Base-by-base conservation (phyloP, 2,797 vertebrate species). In the Manis pentadactyla region DNA sequence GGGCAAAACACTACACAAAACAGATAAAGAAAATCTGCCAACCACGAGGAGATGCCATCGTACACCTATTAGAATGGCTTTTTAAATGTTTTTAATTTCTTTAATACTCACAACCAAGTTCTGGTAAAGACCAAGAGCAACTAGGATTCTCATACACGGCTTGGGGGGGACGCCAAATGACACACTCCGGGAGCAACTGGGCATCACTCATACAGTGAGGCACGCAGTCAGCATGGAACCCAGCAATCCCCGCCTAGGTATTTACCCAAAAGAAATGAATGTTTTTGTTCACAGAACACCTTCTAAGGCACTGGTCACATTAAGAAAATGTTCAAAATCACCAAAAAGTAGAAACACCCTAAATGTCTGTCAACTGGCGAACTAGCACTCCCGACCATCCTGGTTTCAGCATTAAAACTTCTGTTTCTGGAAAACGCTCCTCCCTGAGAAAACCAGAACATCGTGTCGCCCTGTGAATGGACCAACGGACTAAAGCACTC, bases 151-250 rank as follows among this genome's bases (percentile, higher is more conserved):
- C 19, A 15, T 3, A 10, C 59, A 2, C 1, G 0, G 23, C 46
- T 3, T 3, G 0, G 51, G 1, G 5, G 11, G 79, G 37, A 79
- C 14, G 37, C 17, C 6, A 3, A 15, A 31, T 3, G 4, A 31
- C 0, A 15, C 5, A 1, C 14, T 63, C 27, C 4, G 29, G 15
- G 29, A 59, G 10, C 1, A 53, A 49, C 0, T 0, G 11, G 14
- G 29, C 6, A 12, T 7, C 15, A 29, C 51, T 51, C 34, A 9
- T 5, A 17, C 39, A 81, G 53, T 1, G 9, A 93, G 21, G n/a
- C 1, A 0, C 1, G 4, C 8, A 1, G 31, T 17, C 8, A 0
- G 11, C 39, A 21, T 1, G 12, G 1, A 4, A 7, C 34, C n/a
- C 17, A 13, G 55, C 11, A 18, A 57, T 25, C 66, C 39, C n/a